Evolutionary conservation across 1,140 invertebrate species (phyloP), one percentile per base, ranked within the genome.

Genomic region (Saccostrea glomerata): DNA sequence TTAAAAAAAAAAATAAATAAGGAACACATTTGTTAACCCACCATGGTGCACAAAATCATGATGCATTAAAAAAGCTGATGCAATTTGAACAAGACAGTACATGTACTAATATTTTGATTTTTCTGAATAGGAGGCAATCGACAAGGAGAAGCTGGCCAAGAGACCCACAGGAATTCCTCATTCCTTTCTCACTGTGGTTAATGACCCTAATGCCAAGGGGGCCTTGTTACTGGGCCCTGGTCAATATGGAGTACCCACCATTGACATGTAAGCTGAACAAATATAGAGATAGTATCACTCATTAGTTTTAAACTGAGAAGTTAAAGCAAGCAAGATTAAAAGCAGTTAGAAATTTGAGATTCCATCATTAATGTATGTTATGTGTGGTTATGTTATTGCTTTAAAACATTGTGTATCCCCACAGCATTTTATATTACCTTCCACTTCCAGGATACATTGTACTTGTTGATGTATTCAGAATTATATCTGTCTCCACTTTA

Each of bases 211-310:
- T 94, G 97, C 97, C 91, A 98, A 97, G 91, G 98, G 98, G 85
- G 98, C 98, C 70, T 97, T 99, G 96, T 97, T 98, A 96, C 98
- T 98, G n/a, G 97, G 97, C 85, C 97, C 97, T 90, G 98, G 98
- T 92, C 97, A 97, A 84, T 98, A 97, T 96, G 98, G 98, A 92
- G 97, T 99, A 60, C 98, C 98, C 84, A 97, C 97, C 73, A 97
- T 99, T 89, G 98, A 99, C 95, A 97, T 97, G 97, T 98, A 96
- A 96, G 97, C 97, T 89, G 93, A 54, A 47, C 17, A 20, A 17
- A 15, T 82, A 82, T 23, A 36, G 47, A 9, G 47, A 47, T 7
- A 47, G 5, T 9, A 47, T 47, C 5, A 9, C 47, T 47, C 9
- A 47, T 47, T 5, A 47, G 47, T 47, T 7, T 47, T 47, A 7